Evolutionary conservation across 2,113 vertebrate species (phyloP), one percentile per base, ranked within the genome.

Genomic region (Vireo altiloquus): DNA sequence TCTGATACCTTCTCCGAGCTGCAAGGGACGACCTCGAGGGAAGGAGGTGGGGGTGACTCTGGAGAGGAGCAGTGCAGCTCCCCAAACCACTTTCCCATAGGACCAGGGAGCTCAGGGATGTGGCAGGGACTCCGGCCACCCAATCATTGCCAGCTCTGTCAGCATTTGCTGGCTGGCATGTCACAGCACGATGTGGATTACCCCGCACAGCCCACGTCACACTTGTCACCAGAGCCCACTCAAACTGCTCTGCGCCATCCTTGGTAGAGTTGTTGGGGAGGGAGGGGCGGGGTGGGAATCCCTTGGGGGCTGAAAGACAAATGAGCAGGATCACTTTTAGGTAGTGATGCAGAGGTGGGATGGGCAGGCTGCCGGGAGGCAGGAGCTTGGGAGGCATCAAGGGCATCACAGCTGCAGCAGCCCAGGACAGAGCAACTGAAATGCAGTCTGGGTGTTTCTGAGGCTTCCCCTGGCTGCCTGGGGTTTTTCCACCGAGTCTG

Each of bases 141-240:
- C 76, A 7, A 7, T 60, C 3, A 0, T 49, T 47, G 40, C 19
- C 9, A 6, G 39, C 61, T 85, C 49, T n/a, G 10, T 31, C 57
- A 53, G 57, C 33, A 9, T 59, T 65, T 64, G 12, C 42, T n/a
- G 63, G 42, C 74, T 77, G 69, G 39, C 8, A 2, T 39, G 15
- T 24, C 28, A 8, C 10, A 10, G 46, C 9, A 7, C 57, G 49
- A 35, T 0, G 0, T 0, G 1, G 49, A 23, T 78, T 61, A 44
- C 33, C 54, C 54, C 0, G 0, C 25, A 42, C 52, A 66, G 47
- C 65, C 33, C 3, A 0, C 0, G 0, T 53, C 59, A 33, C 2
- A 6, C n/a, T 31, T 56, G 39, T 59, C 84, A 66, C 46, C 2
- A 0, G 54, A 76, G 25, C 86, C 76, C 56, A 7, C 80, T 83